A percentile compares a stretch with the other conserved stretches of the same genome.
Conservation (phyloP, 1,140 invertebrate genomes). For the Pissodes strobi region DNA sequence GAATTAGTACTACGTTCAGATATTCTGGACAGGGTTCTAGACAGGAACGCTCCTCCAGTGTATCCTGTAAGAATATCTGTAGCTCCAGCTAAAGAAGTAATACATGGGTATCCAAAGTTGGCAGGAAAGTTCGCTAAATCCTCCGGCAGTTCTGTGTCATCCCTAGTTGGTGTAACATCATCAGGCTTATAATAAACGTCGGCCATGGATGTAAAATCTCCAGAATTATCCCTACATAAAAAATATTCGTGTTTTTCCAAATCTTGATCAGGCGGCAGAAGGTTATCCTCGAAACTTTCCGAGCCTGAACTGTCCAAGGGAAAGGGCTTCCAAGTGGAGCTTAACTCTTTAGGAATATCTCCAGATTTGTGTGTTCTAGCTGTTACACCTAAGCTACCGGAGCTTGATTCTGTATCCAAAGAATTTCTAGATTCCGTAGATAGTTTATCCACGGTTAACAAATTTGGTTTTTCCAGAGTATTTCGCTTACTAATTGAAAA, state of each 20-base stretch:
- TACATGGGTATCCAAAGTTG: constrained; percentile 70
- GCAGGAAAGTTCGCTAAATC: constrained; percentile 74
- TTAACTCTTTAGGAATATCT: constrained; percentile 64
- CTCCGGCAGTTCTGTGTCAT: constrained; percentile 71
- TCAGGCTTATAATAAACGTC: constrained; percentile 62
- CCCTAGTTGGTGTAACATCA: constrained; percentile 55
- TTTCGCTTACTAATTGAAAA: constrained; percentile 42
- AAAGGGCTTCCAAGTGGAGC: constrained; percentile 79
- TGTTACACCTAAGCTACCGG: constrained; percentile 69
- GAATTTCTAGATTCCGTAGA: constrained; percentile 68
- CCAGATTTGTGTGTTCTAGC: constrained; percentile 62
- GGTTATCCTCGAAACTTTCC: constrained; percentile 80
- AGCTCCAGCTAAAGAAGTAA: constrained; percentile 58
- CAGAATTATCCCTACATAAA: constrained; percentile 49
- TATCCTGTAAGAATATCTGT: constrained; percentile 71
- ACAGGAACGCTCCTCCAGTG: constrained; percentile 70
- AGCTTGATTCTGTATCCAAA: constrained; percentile 73
- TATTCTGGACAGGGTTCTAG: constrained; percentile 80
- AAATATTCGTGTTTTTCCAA: constrained; percentile 58
- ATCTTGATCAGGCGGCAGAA: constrained; percentile 75
- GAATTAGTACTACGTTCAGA: constrained; percentile 86
- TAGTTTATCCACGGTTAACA: constrained; percentile 48
- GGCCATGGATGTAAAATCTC: constrained; percentile 42
- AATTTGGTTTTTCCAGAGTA: constrained; percentile 43
- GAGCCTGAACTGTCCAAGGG: constrained; percentile 76